Conservation (phyloP, 2,888 invertebrate species). For the Cryptocephalus primarius region DNA sequence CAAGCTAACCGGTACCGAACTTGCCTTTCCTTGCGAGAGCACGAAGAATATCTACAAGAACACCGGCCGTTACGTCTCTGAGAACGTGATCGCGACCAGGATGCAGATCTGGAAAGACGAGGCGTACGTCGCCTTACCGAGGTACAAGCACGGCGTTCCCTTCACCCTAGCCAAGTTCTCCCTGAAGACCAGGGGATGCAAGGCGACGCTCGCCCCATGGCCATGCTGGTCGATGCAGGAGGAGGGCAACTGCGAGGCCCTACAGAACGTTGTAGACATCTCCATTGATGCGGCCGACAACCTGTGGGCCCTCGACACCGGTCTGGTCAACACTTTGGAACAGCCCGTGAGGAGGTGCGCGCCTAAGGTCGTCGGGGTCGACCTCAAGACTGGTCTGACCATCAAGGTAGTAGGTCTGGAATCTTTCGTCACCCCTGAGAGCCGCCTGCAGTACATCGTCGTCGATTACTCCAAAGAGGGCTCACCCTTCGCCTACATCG, state of each 20-base stretch:
- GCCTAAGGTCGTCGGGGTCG: constrained; percentile 50
- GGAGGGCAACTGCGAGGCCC: constrained; percentile 55
- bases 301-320: constrained; percentile 50
- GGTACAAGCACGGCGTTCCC: constrained; percentile 50
- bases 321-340: constrained; percentile 47
- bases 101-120: constrained; percentile 48
- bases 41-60: constrained; percentile 47
- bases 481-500: constrained; percentile 37
- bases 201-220: constrained; percentile 47
- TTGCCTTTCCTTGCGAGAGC: constrained; percentile 29
- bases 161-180: constrained; percentile 47
- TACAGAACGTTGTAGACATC: constrained; percentile 59
- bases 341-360: constrained; percentile 46
- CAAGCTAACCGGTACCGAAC: constrained; percentile 19
- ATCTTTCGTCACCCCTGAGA: constrained; percentile 39
- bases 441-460: constrained; percentile 47
- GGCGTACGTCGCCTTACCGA: constrained; percentile 47
- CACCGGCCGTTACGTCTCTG: constrained; percentile 45
- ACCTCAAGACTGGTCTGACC: constrained; percentile 45
- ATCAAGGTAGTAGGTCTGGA: constrained; percentile 40
- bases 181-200: constrained; percentile 40
- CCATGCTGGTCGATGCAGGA: constrained; percentile 60
- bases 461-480: constrained; percentile 47
- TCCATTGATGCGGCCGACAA: constrained; percentile 47
- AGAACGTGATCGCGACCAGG: constrained; percentile 50